These are phyloP conservation scores for Lycodopsis pacificus DNA, from an alignment of 2,797 vertebrate genomes.

Conservation along the genomic window DNA sequence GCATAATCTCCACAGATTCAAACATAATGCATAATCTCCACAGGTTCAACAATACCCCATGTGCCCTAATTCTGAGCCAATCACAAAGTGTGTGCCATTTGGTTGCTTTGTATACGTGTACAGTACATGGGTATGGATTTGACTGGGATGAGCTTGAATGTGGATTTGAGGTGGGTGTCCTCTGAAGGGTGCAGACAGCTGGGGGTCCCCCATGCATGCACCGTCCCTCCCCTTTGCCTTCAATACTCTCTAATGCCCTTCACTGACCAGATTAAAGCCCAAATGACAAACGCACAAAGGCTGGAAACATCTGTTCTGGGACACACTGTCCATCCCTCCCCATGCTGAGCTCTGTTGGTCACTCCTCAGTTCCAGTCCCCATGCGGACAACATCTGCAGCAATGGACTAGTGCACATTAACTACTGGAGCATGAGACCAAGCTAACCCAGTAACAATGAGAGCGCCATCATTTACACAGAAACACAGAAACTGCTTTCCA, in stretches of 20 bases:
- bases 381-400: slow-evolving; percentile 81
- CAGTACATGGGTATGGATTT: slow-evolving; percentile 36
- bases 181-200: slow-evolving; percentile 76
- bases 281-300: slow-evolving; percentile 79
- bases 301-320: slow-evolving; percentile 84
- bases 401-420: slow-evolving; percentile 80
- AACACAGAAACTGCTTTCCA: slow-evolving; percentile 29
- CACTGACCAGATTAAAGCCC: slow-evolving; percentile 85
- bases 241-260: slow-evolving; percentile 83
- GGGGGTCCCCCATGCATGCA: slow-evolving; percentile 70
- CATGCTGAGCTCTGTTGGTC: slow-evolving; percentile 71
- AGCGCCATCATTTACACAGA: slow-evolving; percentile 36
- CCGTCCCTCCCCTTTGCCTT: slow-evolving; percentile 56
- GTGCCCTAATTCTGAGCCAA: slow-evolving; percentile 79
- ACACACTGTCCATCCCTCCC: slow-evolving; percentile 72
- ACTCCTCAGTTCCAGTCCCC: slow-evolving; percentile 73
- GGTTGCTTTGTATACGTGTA: slow-evolving; percentile 29
- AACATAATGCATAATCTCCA: slow-evolving; percentile 79
- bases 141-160: slow-evolving; percentile 35
- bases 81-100: slow-evolving; percentile 66
- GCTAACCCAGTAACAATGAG: slow-evolving; percentile 68
- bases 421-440: slow-evolving; percentile 74
- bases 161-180: slow-evolving; percentile 36
- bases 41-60: slow-evolving; percentile 79
- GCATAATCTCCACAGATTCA: slow-evolving; percentile 79